Evolutionary conservation across 2,888 invertebrate species (phyloP), one percentile per base, ranked within the genome.

Genomic region (Heliconius charithonia): DNA sequence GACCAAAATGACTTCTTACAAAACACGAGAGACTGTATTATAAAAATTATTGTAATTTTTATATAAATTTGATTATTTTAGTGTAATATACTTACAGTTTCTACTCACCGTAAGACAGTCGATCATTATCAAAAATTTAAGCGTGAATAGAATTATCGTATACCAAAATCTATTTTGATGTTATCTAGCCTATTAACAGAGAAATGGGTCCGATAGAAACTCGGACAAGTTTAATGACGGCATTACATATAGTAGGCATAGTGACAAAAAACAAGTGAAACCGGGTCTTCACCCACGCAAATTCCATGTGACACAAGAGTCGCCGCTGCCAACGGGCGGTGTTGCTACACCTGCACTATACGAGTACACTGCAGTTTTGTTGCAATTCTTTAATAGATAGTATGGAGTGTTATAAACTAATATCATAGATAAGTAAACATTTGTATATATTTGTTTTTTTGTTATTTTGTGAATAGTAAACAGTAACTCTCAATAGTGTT

Each of bases 251-350:
- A 80, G 78, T 71, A 78, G 75, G 78, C 75, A 76, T 78, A 76
- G 81, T 85, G 84, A 87, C 86, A 87, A 88, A 89, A 89, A 87
- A 85, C 86, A 84, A 84, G 83, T 83, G 84, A 82, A 88, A 89
- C 89, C 89, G 87, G 88, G 88, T 88, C 78, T 83, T 25, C 83
- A 83, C 93, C 93, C 91, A 93, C 93, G 90, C 92, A 86, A 93
- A 94, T 94, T 92, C 93, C 90, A 84, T 84, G 75, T 83, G 83
- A 83, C 79, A 73, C 81, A 77, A 75, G 78, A 56, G 72, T 69
- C 78, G 78, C 74, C 80, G 81, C 78, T 84, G 85, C 85, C 84
- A 85, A 85, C 80, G 83, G 83, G 83, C 82, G 80, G 59, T 56
- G 79, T 81, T 80, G 59, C 80, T 79, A 79, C 84, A 83, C 82